Base-by-base conservation (phyloP, 2,113 vertebrate genomes). In the Odocoileus virginianus region DNA sequence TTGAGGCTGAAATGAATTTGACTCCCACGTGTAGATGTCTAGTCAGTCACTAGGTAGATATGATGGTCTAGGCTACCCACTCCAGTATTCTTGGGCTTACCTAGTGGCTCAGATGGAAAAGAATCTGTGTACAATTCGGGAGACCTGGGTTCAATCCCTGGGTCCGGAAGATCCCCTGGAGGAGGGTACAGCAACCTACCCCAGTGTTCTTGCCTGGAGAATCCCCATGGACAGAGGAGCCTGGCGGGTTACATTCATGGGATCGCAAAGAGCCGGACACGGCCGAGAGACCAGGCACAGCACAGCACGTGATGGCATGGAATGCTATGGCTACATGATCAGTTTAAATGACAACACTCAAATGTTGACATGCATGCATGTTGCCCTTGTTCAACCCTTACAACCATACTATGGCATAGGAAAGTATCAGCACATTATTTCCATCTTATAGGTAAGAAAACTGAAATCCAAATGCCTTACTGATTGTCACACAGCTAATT, bases 391-490 rank as follows among this genome's bases (percentile, higher is more conserved):
- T 33, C 43, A 67, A 78, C 40, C 55, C 57, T 79, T 74, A 88
- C 10, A 57, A 33, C 28, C 30, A 30, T 6, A 86, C 23, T 67
- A 79, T 21, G 4, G 40, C 76, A 47, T 8, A 94, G 61, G n/a
- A 81, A 71, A 71, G 19, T 10, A 96, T 25, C 71, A 74, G 71
- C 71, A 74, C 25, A 28, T 7, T 58, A 52, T 83, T 78, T 87
- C 71, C 61, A 78, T 64, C 78, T 96, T n/a, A 90, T 0, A 67
- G 71, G 54, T 87, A 89, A 92, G 52, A 92, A 71, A 76, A 82
- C 17, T 79, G 33, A 89, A 87, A 50, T 90, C 45, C 82, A 52
- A 87, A 43, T 55, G 33, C 67, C 78, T 85, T 74, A 8, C 13
- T 81, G 52, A 60, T 87, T 33, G 23, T 50, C 25, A 84, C 25